These are phyloP conservation scores for Tachysurus vachellii DNA, from an alignment of 2,113 vertebrate genomes.

Conservation along the genomic window DNA sequence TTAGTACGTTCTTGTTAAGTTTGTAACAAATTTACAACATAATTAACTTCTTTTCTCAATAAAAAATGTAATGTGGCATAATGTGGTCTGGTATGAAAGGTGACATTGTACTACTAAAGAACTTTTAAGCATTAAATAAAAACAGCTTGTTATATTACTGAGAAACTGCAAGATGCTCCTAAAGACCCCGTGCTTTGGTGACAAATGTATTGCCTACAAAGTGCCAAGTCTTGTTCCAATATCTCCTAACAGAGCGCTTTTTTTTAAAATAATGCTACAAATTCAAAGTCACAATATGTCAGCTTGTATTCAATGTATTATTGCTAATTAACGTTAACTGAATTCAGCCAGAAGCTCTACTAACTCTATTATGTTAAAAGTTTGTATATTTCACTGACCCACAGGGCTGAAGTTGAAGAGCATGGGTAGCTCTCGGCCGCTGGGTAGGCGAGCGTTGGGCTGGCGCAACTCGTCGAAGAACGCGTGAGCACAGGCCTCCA, in stretches of 20 bases:
- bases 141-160: not conserved
- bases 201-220: not conserved
- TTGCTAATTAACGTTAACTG: not conserved
- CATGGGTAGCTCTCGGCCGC: slow-evolving; percentile 83
- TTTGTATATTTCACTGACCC: slow-evolving; percentile 69
- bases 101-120: not conserved
- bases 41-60: too few species aligned
- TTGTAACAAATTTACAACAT: too few species aligned
- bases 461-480: slow-evolving; percentile 91
- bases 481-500: slow-evolving; percentile 87
- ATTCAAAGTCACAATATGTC: too few species aligned
- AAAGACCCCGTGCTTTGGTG: not conserved
- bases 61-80: not conserved
- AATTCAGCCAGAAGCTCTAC: not conserved
- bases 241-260: not conserved
- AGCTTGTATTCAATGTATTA: not conserved
- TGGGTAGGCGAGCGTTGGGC: slow-evolving; percentile 84
- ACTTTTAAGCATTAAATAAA: not conserved
- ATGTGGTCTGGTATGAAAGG: not conserved
- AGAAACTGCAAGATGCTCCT: not conserved
- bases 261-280: too few species aligned
- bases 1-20: not conserved
- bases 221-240: not conserved
- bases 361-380: not conserved
- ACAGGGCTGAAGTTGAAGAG: slow-evolving; percentile 93